Percentiles rank a stretch among this genome's conserved stretches.
phyloP scores from a whole-genome alignment of 2,113 vertebrate genomes.

The Syngnathus floridae region DNA sequence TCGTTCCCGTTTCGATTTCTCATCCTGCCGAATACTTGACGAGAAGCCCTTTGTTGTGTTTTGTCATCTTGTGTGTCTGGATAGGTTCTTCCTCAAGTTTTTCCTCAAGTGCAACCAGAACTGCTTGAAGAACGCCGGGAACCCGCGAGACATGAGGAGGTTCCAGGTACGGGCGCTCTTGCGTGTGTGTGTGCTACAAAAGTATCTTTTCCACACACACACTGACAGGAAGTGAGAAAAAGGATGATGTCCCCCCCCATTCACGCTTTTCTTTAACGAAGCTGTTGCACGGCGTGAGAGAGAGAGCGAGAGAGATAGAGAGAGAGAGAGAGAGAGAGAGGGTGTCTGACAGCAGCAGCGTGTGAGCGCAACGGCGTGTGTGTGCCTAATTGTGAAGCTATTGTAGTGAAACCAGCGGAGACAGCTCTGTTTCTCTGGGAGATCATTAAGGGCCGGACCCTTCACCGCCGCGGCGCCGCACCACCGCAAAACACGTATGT shows the following conservation, averaged over 20 bases:
- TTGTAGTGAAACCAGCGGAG: constrained; percentile 69
- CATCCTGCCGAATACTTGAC: too few relatives aligned
- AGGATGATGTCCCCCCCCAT: neutral
- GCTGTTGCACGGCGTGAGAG: too few relatives aligned
- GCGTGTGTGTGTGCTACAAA: neutral
- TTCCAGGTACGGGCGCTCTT: constrained; percentile 79
- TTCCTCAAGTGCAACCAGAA: constrained; percentile 96
- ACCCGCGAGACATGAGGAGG: constrained; percentile 96
- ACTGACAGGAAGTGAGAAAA: neutral
- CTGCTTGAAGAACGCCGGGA: constrained; percentile 98
- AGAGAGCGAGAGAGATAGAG: neutral
- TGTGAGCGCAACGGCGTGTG: neutral
- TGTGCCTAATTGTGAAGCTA: constrained; percentile 64
- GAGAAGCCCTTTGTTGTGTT: too few relatives aligned
- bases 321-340: neutral
- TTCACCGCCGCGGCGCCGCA: constrained; percentile 55
- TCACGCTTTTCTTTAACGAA: neutral
- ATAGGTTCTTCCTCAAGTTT: constrained; percentile 77
- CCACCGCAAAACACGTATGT: constrained; percentile 7
- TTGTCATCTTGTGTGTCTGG: constrained; percentile 80
- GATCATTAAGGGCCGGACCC: constrained; percentile 68
- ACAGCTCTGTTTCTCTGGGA: constrained; percentile 67
- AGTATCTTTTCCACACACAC: neutral
- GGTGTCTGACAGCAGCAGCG: neutral
- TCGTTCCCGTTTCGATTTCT: too few relatives aligned